Evolutionary conservation across 2,113 vertebrate species (phyloP).

Genomic region (Tetrao urogallus): DNA sequence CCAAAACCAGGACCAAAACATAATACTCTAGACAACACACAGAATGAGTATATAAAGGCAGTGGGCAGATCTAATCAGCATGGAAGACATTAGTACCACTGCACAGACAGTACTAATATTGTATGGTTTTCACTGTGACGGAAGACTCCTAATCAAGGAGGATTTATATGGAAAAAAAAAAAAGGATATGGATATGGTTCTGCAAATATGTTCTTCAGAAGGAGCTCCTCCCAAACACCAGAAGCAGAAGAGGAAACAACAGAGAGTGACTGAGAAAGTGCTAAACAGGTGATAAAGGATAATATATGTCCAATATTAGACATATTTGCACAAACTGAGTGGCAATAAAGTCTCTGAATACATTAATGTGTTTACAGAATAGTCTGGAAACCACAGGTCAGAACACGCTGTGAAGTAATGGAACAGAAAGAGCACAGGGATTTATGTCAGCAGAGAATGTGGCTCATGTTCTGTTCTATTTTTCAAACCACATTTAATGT

Average conservation of each 20-base stretch:
- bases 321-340: accelerated
- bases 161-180: not conserved
- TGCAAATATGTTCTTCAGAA: not conserved
- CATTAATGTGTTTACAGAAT: not conserved
- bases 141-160: not conserved
- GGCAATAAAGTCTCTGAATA: not conserved
- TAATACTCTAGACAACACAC: not conserved
- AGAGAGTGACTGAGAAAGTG: not conserved
- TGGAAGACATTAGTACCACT: not conserved
- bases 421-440: not conserved
- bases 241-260: not conserved
- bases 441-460: not conserved
- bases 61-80: not conserved
- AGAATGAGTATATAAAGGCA: not conserved
- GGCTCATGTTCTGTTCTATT: not conserved
- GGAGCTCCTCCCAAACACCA: not conserved
- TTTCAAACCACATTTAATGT: not conserved
- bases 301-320: not conserved
- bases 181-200: not conserved
- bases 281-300: not conserved
- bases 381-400: not conserved
- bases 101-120: not conserved
- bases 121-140: not conserved
- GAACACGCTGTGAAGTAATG: not conserved
- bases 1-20: not conserved